phyloP scores from a whole-genome alignment of 2,113 vertebrate genomes.

The Entosphenus tridentatus region DNA sequence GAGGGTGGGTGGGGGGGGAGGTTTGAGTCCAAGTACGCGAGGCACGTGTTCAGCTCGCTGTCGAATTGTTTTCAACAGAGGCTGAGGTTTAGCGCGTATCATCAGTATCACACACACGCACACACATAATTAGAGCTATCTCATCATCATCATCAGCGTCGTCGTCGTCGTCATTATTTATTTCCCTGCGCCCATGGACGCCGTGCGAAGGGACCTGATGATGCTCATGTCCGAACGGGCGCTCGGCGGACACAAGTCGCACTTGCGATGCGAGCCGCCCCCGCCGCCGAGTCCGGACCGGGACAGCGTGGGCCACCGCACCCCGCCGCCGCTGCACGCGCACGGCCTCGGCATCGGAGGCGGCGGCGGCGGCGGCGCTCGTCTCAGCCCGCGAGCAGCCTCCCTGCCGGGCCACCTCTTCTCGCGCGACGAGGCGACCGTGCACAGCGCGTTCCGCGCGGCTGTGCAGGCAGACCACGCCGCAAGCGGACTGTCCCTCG shows the following conservation, averaged over 20 bases:
- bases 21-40: too few relatives aligned
- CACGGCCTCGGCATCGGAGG: neutral
- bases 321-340: neutral
- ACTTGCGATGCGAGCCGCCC: neutral
- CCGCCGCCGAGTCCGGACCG: too few relatives aligned
- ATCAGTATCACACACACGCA: too few relatives aligned
- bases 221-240: conserved; percentile 5
- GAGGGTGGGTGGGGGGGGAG: too few relatives aligned
- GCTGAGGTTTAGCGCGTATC: too few relatives aligned
- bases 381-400: neutral
- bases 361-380: neutral
- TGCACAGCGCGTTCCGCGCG: neutral
- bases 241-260: neutral
- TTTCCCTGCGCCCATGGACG: neutral
- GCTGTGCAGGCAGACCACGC: neutral
- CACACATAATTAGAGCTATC: too few relatives aligned
- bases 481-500: too few relatives aligned
- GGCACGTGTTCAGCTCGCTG: too few relatives aligned
- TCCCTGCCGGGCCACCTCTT: conserved; percentile 3
- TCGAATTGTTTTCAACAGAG: too few relatives aligned
- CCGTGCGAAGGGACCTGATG: conserved; percentile 1
- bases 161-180: too few relatives aligned
- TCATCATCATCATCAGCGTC: too few relatives aligned
- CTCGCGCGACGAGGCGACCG: neutral
- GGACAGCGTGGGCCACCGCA: neutral